phyloP scores from a whole-genome alignment of 92 coral and sea anemone species.

The Virgularia gustaviana region DNA sequence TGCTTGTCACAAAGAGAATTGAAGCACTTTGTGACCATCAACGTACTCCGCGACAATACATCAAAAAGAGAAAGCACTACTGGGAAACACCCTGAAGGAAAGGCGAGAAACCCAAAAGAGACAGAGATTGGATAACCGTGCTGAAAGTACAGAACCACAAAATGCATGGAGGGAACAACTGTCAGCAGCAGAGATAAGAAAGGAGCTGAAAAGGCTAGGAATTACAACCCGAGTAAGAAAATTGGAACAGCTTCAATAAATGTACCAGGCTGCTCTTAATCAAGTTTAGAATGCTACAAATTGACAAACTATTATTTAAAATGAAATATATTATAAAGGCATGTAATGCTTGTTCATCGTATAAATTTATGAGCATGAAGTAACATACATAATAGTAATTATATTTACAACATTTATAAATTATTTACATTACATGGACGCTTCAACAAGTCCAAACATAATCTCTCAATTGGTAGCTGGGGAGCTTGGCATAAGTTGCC shows the following conservation, averaged over 20 bases:
- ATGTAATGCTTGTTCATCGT: too few species aligned
- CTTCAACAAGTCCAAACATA: slow-evolving; percentile 10
- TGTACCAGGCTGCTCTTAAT: slow-evolving; percentile 12
- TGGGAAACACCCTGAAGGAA: slow-evolving; percentile 9
- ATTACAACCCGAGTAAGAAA: background rate
- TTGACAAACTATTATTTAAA: background rate
- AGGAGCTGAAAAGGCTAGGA: background rate
- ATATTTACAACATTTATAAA: background rate
- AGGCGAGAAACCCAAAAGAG: background rate
- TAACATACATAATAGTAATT: too few species aligned
- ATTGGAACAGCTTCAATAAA: slow-evolving; percentile 11
- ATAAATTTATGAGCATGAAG: too few species aligned
- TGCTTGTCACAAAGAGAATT: slow-evolving; percentile 48
- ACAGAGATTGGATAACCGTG: background rate
- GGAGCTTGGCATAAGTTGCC: slow-evolving; percentile 2
- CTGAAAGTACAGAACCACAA: background rate
- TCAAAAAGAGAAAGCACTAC: background rate
- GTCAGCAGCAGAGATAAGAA: slow-evolving; percentile 4
- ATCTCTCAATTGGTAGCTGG: background rate
- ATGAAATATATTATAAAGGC: too few species aligned
- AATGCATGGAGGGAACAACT: background rate
- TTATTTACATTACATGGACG: slow-evolving; percentile 12
- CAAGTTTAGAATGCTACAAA: background rate
- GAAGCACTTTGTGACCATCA: slow-evolving; percentile 30
- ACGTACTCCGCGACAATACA: slow-evolving; percentile 40